Conservation (phyloP, 2,113 vertebrate genomes). For the Brachypteracias leptosomus region DNA sequence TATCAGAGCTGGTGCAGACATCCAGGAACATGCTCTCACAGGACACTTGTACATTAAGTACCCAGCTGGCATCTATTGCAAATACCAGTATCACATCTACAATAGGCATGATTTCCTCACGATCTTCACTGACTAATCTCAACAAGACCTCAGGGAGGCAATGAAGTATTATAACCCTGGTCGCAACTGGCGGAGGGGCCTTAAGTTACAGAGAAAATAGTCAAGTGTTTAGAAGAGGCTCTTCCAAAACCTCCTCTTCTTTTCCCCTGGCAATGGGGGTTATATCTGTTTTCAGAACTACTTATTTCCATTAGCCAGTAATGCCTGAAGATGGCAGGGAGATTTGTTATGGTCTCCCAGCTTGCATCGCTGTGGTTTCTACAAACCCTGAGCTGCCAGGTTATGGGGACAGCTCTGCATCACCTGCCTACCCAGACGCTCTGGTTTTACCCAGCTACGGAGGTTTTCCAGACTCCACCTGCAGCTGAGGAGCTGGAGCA, state of each 20-base stretch:
- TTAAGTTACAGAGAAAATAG: neutral
- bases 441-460: neutral
- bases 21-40: neutral
- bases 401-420: neutral
- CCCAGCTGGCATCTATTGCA: neutral
- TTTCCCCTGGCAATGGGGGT: neutral
- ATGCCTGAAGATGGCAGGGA: neutral
- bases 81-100: neutral
- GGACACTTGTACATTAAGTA: neutral
- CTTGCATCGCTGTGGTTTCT: neutral
- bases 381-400: accelerated
- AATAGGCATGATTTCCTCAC: neutral
- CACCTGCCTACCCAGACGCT: neutral
- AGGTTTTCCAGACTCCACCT: neutral
- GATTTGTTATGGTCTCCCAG: neutral
- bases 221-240: neutral
- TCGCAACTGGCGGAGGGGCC: accelerated
- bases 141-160: neutral
- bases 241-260: neutral
- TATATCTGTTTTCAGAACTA: neutral
- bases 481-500: neutral
- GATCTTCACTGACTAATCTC: neutral
- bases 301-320: neutral
- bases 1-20: neutral
- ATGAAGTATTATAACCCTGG: neutral